Evolutionary conservation across 1,140 invertebrate species (phyloP).

Genomic region (Phenacoccus solenopsis): DNA sequence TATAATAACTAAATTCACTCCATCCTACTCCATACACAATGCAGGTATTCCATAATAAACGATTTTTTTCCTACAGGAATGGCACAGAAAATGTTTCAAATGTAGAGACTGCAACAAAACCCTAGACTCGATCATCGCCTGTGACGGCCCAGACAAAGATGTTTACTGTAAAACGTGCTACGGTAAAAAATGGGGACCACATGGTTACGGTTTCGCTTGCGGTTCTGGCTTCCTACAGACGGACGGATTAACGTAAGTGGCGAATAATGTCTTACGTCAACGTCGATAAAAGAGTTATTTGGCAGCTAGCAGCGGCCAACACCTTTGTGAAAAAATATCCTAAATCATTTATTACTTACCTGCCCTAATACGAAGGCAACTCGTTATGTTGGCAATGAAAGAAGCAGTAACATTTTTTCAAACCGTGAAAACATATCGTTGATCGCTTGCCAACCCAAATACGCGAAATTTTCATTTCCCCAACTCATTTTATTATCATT

Average conservation of each 20-base stretch:
- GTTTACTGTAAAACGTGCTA: slow-evolving; percentile 91
- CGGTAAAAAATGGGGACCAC: slow-evolving; percentile 84
- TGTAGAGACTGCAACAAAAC: slow-evolving; percentile 85
- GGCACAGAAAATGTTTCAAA: slow-evolving; percentile 97
- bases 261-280: not conserved
- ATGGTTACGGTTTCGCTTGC: slow-evolving; percentile 88
- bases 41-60: no score
- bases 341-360: not conserved
- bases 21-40: no score
- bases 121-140: slow-evolving; percentile 84
- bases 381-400: not conserved
- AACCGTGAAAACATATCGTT: not conserved
- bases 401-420: no score
- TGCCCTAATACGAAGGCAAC: not conserved
- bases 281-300: not conserved
- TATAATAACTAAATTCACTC: not conserved
- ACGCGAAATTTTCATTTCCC: not conserved
- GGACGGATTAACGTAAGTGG: slow-evolving; percentile 66
- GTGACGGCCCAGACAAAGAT: slow-evolving; percentile 76
- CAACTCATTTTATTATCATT: slow-evolving; percentile 18
- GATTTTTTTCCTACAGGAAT: slow-evolving; percentile 47
- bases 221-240: slow-evolving; percentile 87
- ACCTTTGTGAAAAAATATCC: not conserved
- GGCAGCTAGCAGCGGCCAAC: not conserved
- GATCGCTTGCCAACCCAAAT: not conserved